Evolutionary conservation across 2,797 vertebrate genomes (phyloP).

Genomic region (Anguilla megastoma): DNA sequence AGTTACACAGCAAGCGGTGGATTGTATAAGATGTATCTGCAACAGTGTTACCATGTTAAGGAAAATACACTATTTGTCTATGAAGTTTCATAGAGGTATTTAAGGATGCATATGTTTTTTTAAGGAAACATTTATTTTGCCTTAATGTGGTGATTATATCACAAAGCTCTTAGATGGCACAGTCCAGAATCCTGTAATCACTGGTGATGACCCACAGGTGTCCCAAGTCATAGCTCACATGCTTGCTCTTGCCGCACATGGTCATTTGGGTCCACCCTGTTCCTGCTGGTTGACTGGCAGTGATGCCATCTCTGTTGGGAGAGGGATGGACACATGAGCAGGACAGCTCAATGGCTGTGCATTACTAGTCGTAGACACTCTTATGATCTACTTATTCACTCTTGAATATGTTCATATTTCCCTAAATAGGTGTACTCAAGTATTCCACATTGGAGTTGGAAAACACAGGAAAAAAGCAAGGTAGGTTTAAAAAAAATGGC

Average conservation of each 20-base stretch:
- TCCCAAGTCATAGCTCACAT: slow-evolving; percentile 38
- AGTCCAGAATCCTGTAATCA: slow-evolving; percentile 7
- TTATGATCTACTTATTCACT: not conserved
- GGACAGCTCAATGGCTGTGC: not conserved
- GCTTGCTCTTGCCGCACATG: not conserved
- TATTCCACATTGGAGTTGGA: not conserved
- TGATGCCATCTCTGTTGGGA: slow-evolving; percentile 24
- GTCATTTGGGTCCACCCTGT: not conserved
- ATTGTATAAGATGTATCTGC: not conserved
- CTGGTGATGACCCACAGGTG: slow-evolving; percentile 27
- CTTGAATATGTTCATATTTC: not conserved
- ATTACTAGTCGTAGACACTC: not conserved
- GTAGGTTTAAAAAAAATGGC: no score
- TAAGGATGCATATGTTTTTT: not conserved
- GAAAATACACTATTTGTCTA: not conserved
- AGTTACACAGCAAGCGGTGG: not conserved
- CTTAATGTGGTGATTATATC: not conserved
- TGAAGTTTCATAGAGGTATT: not conserved
- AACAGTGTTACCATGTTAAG: not conserved
- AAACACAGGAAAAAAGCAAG: not conserved
- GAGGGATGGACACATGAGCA: not conserved
- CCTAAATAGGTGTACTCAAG: not conserved
- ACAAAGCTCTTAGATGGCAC: not conserved
- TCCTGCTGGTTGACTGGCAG: not conserved
- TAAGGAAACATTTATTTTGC: not conserved